Percentiles rank a stretch among this genome's conserved stretches.
Evolutionary conservation across 2,888 invertebrate genomes (phyloP).

Genomic region (Diarsia brunnea): DNA sequence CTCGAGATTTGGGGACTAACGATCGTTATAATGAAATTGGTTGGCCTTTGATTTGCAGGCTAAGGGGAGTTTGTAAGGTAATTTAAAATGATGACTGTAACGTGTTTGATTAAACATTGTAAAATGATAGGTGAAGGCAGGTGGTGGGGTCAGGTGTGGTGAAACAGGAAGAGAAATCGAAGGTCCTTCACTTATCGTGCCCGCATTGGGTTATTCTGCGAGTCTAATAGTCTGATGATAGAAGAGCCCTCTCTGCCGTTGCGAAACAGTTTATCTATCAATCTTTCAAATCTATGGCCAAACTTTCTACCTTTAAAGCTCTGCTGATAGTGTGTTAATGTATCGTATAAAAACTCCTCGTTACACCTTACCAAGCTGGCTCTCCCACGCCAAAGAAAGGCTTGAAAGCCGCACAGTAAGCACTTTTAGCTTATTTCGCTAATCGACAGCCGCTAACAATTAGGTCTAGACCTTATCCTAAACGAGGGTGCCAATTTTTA

Average conservation of each 20-base stretch:
- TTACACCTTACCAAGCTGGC: neutral
- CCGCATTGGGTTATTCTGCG: neutral
- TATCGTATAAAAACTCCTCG: constrained; percentile 3
- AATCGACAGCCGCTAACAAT: constrained; percentile 51
- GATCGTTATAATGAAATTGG: constrained; percentile 49
- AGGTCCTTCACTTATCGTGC: neutral
- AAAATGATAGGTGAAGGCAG: neutral
- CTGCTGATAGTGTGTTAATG: constrained; percentile 7
- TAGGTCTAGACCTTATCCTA: constrained; percentile 47
- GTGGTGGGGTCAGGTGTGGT: too few species aligned
- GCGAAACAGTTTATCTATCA: neutral
- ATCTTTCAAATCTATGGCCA: neutral
- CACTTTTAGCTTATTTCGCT: constrained; percentile 56
- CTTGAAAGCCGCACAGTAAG: constrained; percentile 29
- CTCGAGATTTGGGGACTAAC: constrained; percentile 58
- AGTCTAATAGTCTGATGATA: neutral
- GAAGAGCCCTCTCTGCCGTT: too few species aligned
- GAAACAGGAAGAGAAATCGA: neutral
- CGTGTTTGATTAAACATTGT: neutral
- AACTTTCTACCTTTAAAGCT: neutral
- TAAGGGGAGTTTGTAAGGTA: neutral
- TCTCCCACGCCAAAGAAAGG: constrained; percentile 53
- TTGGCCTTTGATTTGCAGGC: constrained; percentile 43
- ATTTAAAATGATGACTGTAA: constrained; percentile 3
- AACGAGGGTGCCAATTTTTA: constrained; percentile 58